These are phyloP conservation scores for Drosophila nigrodunni DNA, from an alignment of 1,140 invertebrate genomes.

Conservation along the genomic window DNA sequence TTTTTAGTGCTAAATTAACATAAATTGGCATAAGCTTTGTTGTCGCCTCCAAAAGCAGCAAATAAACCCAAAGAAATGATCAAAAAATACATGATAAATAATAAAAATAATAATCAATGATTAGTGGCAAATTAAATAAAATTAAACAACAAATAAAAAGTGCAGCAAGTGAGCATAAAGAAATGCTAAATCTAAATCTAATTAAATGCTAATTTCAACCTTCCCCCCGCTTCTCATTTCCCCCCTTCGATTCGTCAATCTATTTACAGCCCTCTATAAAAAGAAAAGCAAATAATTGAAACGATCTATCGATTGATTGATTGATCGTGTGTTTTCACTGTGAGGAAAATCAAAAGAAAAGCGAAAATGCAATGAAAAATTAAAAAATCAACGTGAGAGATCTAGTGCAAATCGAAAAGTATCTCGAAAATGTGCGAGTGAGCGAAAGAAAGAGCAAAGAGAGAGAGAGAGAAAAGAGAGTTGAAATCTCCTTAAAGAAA, in stretches of 20 bases:
- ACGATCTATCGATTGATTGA: slow-evolving; percentile 25
- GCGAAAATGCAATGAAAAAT: slow-evolving; percentile 35
- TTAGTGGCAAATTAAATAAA: slow-evolving; percentile 22
- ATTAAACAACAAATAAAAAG: slow-evolving; percentile 26
- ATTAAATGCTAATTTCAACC: slow-evolving; percentile 19
- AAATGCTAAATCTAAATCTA: slow-evolving; percentile 7
- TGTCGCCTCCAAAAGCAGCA: background rate
- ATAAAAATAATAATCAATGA: slow-evolving; percentile 16
- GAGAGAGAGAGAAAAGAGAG: slow-evolving; percentile 10
- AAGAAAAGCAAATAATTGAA: slow-evolving; percentile 34
- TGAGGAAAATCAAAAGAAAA: slow-evolving; percentile 22
- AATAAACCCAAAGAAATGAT: slow-evolving; percentile 8
- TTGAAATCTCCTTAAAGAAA: slow-evolving; percentile 3
- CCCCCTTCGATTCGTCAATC: slow-evolving; percentile 6
- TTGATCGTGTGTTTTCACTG: slow-evolving; percentile 21
- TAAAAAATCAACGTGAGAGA: slow-evolving; percentile 31
- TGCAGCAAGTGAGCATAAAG: slow-evolving; percentile 17
- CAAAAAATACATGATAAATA: slow-evolving; percentile 9
- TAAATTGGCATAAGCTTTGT: slow-evolving; percentile 75
- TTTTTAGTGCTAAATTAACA: slow-evolving; percentile 82
- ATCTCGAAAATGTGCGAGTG: slow-evolving; percentile 57
- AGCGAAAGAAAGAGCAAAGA: slow-evolving; percentile 25
- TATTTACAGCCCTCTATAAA: slow-evolving; percentile 45
- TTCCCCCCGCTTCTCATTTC: background rate
- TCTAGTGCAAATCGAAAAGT: slow-evolving; percentile 49